Percentiles rank a stretch among this genome's conserved stretches.
These are phyloP conservation scores for Blastobasis lacticolella DNA, from an alignment of 2,888 invertebrate genomes.

Conservation along the genomic window DNA sequence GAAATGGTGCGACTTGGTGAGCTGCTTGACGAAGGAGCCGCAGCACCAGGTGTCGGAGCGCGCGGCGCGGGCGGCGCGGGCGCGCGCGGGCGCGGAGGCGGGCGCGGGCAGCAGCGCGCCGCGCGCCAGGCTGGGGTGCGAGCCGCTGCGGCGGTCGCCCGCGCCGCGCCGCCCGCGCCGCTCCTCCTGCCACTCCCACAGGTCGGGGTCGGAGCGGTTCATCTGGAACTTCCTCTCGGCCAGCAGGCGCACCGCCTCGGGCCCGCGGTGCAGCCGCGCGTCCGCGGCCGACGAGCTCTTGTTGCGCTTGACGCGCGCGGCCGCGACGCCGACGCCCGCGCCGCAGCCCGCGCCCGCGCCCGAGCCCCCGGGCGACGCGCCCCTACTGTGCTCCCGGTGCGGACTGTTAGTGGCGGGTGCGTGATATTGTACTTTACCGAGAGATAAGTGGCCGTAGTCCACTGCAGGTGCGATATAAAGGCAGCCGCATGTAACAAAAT, in stretches of 20 bases:
- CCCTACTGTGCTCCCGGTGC: constrained; percentile 59
- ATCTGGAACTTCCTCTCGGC: constrained; percentile 55
- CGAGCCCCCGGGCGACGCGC: constrained; percentile 39
- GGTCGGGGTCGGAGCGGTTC: constrained; percentile 65
- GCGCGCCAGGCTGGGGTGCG: constrained; percentile 48
- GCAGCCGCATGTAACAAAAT: constrained; percentile 76
- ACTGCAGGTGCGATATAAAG: constrained; percentile 76
- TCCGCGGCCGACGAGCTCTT: constrained; percentile 69
- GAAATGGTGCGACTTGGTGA: constrained; percentile 83
- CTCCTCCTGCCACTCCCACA: constrained; percentile 55
- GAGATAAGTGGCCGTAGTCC: constrained; percentile 77
- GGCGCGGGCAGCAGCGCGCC: constrained; percentile 15
- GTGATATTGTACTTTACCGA: constrained; percentile 82
- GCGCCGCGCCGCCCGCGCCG: constrained; percentile 34
- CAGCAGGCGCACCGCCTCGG: constrained; percentile 52
- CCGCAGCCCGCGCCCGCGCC: constrained; percentile 50
- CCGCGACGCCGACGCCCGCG: constrained; percentile 38
- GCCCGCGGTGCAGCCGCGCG: constrained; percentile 44
- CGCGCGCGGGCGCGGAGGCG: constrained; percentile 19
- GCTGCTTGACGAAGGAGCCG: constrained; percentile 84
- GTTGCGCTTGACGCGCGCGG: constrained; percentile 62
- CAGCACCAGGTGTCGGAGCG: constrained; percentile 85
- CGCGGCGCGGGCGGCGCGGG: constrained; percentile 53
- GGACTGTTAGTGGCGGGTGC: constrained; percentile 72
- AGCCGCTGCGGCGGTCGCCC: constrained; percentile 53